Conservation (phyloP, 1,140 invertebrate species). For the Nasonia giraulti region DNA sequence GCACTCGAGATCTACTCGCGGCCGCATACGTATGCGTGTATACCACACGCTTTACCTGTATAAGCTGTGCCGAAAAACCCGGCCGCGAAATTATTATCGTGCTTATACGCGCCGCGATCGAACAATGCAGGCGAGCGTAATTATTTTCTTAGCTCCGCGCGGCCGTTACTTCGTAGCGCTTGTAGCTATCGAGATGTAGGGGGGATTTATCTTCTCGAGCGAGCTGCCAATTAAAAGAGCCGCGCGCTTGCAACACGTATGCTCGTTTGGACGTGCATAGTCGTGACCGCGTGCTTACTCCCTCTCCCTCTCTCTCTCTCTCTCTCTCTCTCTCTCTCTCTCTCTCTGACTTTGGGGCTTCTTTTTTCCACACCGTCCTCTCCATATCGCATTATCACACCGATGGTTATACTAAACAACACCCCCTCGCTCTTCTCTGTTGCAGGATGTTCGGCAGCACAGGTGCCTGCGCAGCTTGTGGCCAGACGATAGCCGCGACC, state of each 20-base stretch:
- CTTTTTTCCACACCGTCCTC: no score
- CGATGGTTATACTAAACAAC: background rate
- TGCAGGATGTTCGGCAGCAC: conserved; percentile 91
- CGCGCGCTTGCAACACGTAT: conserved; percentile 59
- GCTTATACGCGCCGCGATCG: background rate
- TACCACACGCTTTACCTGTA: no score
- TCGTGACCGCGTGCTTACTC: no score
- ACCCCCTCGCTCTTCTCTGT: conserved; percentile 53
- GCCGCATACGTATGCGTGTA: background rate
- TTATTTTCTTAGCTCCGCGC: conserved; percentile 51
- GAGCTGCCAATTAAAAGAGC: conserved; percentile 59
- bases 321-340: no score
- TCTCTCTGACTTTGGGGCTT: no score
- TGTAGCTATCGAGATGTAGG: background rate
- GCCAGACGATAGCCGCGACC: conserved; percentile 91
- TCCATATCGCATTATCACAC: no score
- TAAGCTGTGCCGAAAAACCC: background rate
- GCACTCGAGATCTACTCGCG: conserved; percentile 23
- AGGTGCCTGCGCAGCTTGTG: conserved; percentile 91
- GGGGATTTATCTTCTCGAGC: conserved; percentile 54
- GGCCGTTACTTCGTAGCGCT: background rate
- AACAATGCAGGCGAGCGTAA: conserved; percentile 39
- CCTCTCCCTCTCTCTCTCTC: no score
- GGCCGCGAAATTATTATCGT: conserved; percentile 19
- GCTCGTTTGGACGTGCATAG: conserved; percentile 49